Conservation (phyloP, 2,888 invertebrate genomes). For the Labia minor region DNA sequence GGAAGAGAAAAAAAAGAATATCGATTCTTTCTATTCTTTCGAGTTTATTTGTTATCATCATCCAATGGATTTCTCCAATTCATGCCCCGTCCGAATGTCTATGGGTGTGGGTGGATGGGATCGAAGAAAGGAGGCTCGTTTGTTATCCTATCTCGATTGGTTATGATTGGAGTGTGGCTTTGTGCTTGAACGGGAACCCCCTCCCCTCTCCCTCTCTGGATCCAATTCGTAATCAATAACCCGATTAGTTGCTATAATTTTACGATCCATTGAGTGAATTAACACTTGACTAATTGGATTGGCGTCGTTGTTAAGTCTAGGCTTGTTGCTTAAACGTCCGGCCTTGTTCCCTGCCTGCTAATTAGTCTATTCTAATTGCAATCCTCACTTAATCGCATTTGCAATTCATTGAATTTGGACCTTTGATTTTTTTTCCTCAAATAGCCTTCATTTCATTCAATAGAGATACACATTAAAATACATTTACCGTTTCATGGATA, state of each 20-base stretch:
- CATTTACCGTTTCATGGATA: not conserved
- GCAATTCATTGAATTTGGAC: conserved; percentile 7
- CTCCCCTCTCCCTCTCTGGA: not conserved
- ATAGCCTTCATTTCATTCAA: not conserved
- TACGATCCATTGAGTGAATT: conserved; percentile 7
- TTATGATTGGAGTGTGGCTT: not conserved
- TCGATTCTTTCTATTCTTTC: too few relatives aligned
- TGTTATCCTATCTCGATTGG: not conserved
- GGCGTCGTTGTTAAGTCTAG: not conserved
- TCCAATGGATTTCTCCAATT: too few relatives aligned
- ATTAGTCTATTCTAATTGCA: conserved; percentile 8
- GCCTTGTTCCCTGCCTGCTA: not conserved
- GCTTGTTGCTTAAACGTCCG: not conserved
- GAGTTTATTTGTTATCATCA: too few relatives aligned
- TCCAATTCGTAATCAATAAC: not conserved
- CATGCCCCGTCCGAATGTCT: too few relatives aligned
- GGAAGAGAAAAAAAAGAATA: too few relatives aligned
- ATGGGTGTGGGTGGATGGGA: too few relatives aligned
- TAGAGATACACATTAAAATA: not conserved
- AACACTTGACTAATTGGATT: conserved; percentile 1
- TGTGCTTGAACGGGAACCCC: not conserved
- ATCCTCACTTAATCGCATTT: not conserved
- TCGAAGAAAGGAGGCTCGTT: not conserved
- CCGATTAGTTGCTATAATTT: not conserved
- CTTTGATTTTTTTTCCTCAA: conserved; percentile 13